Evolutionary conservation across 2,797 vertebrate genomes (phyloP), one percentile per base, ranked within the genome.

Genomic region (Myotis daubentonii): DNA sequence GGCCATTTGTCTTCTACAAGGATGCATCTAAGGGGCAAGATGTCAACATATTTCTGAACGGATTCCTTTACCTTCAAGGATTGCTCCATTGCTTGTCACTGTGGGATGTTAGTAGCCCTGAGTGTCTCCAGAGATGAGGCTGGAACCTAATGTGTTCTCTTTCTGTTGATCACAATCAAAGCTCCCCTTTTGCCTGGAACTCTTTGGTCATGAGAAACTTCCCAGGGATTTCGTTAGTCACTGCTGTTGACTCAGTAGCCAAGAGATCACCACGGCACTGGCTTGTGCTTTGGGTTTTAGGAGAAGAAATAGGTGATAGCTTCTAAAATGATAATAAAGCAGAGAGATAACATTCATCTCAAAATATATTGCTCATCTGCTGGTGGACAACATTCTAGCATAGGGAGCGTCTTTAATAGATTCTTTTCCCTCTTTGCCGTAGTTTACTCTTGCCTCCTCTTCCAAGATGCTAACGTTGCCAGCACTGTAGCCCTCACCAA

Each of bases 41-140:
- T 2, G 16, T 20, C 49, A 66, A 47, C 10, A 38, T 41, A 53
- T 57, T 51, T 70, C 71, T 25, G 41, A 60, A 22, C 5, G 30
- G 22, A 22, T 7, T 3, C 33, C 38, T 87, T 98, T 98, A 99
- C 98, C 98, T 98, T 98, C 97, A 99, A 98, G 0, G 98, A 98
- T 55, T 98, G 95, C 96, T 98, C 94, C 1, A 96, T 49, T 38
- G 84, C 8, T 97, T 38, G 62, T 83, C 1, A 15, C 13, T 68
- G 33, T 33, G 65, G 57, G 25, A 68, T 55, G 20, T 44, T 55
- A 44, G 23, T 72, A 57, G 49, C 76, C 88, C 60, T 84, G 38
- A 17, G 30, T 12, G 36, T 94, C 89, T 78, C 97, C 95, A 5
- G 91, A 94, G 17, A 87, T 72, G 4, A 16, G 33, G 51, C 84